phyloP scores from a whole-genome alignment of 2,888 invertebrate genomes.

The Parascotia fuliginaria region DNA sequence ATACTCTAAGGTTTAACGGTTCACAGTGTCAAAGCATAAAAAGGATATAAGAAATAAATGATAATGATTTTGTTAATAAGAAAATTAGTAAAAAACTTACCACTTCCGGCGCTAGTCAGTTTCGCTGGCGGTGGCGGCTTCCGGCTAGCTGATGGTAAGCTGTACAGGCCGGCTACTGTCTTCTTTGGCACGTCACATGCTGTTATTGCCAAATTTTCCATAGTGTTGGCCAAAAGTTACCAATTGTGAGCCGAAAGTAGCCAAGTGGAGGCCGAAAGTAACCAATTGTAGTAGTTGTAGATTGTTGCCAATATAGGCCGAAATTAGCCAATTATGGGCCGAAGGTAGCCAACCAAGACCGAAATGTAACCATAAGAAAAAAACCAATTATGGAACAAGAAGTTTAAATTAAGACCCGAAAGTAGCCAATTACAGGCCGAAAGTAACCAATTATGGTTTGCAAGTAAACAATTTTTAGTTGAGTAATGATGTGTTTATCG shows the following conservation, averaged over 20 bases:
- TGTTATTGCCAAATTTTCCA: conserved; percentile 31
- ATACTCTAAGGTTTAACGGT: no score
- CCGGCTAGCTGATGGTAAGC: conserved; percentile 66
- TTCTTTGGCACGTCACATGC: conserved; percentile 73
- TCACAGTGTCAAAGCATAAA: no score
- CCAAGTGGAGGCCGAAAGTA: background rate
- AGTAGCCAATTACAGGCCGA: background rate
- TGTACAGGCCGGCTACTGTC: conserved; percentile 68
- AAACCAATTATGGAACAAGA: no score
- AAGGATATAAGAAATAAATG: background rate
- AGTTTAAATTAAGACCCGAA: background rate
- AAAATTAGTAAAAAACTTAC: conserved; percentile 54
- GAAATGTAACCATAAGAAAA: no score
- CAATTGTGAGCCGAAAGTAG: background rate
- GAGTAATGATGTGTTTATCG: no score
- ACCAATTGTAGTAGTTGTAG: background rate
- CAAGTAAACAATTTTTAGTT: no score
- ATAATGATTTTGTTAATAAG: background rate
- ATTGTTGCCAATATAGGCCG: no score
- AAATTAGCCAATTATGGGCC: background rate
- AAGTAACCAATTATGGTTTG: background rate
- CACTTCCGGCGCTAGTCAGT: conserved; percentile 60
- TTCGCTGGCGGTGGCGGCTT: conserved; percentile 78
- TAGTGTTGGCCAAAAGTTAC: background rate
- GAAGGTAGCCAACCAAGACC: background rate